phyloP scores from a whole-genome alignment of 2,888 invertebrate genomes.

The Aricia artaxerxes region DNA sequence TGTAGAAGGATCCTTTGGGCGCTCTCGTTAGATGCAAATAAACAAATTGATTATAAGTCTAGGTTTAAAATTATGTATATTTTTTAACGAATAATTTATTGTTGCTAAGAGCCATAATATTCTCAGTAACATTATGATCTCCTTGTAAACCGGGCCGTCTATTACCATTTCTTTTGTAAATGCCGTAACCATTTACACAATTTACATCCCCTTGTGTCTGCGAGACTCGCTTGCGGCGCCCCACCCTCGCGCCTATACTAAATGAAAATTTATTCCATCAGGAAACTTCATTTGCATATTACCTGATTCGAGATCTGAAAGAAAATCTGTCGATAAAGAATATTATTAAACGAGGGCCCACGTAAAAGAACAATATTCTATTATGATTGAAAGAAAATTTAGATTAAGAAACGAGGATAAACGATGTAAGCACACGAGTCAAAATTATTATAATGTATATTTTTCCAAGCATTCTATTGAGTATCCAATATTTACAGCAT shows the following conservation, averaged over 20 bases:
- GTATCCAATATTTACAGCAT: neutral
- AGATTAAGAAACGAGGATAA: neutral
- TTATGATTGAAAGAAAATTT: constrained; percentile 4
- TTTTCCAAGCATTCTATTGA: neutral
- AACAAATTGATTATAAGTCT: neutral
- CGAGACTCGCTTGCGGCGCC: constrained; percentile 2
- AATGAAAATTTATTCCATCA: constrained; percentile 22
- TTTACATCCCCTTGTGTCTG: constrained; percentile 21
- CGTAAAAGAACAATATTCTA: neutral
- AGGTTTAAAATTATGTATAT: neutral
- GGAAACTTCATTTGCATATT: constrained; percentile 21
- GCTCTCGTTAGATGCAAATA: neutral
- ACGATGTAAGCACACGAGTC: neutral
- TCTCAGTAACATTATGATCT: constrained; percentile 7
- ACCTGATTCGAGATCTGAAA: constrained; percentile 22
- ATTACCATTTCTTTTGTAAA: constrained; percentile 21
- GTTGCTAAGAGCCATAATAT: neutral
- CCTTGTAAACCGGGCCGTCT: constrained; percentile 11
- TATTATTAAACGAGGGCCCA: neutral
- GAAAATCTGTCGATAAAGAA: constrained; percentile 21
- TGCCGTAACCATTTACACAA: constrained; percentile 17
- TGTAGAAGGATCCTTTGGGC: neutral
- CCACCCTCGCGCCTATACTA: constrained; percentile 16
- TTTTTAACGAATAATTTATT: neutral
- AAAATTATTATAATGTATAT: neutral